Evolutionary conservation across 2,888 invertebrate species (phyloP).

Genomic region (Drosophila neotestacea): DNA sequence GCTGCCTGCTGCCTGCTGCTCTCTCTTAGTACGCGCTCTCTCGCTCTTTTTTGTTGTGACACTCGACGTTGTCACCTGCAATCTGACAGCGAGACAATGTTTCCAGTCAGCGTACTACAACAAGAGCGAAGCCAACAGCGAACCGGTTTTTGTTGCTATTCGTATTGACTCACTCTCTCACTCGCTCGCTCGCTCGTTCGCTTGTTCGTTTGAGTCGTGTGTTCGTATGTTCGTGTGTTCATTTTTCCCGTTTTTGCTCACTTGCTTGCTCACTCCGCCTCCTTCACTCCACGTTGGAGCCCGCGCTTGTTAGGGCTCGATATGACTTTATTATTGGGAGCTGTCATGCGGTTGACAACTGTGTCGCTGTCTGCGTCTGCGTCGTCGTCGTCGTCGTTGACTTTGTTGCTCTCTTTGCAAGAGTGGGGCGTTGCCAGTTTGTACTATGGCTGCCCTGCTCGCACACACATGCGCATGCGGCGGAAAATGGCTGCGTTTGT

Average conservation of each 20-base stretch:
- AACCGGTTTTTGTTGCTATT: conserved; percentile 66
- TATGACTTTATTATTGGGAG: conserved; percentile 82
- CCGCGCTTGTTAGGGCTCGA: conserved; percentile 79
- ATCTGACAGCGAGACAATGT: conserved; percentile 82
- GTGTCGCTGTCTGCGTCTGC: conserved; percentile 71
- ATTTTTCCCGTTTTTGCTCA: conserved; percentile 35
- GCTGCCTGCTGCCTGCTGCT: conserved; percentile 20
- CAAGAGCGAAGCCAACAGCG: conserved; percentile 45
- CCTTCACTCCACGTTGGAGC: conserved; percentile 44
- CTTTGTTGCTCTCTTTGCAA: conserved; percentile 26
- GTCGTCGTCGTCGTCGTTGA: conserved; percentile 42
- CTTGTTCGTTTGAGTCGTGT: neutral
- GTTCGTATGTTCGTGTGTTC: conserved; percentile 19
- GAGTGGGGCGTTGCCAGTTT: conserved; percentile 53
- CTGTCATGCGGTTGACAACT: conserved; percentile 82
- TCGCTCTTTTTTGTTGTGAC: conserved; percentile 70
- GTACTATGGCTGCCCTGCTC: conserved; percentile 41
- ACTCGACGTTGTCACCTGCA: conserved; percentile 85
- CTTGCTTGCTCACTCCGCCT: conserved; percentile 51
- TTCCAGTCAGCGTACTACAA: conserved; percentile 56
- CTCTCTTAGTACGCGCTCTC: conserved; percentile 7
- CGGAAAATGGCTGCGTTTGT: conserved; percentile 78
- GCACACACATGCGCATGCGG: conserved; percentile 39
- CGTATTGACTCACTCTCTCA: conserved; percentile 32
- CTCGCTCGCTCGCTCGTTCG: conserved; percentile 35